Evolutionary conservation across 2,888 invertebrate genomes (phyloP).

Genomic region (Busseola fusca): DNA sequence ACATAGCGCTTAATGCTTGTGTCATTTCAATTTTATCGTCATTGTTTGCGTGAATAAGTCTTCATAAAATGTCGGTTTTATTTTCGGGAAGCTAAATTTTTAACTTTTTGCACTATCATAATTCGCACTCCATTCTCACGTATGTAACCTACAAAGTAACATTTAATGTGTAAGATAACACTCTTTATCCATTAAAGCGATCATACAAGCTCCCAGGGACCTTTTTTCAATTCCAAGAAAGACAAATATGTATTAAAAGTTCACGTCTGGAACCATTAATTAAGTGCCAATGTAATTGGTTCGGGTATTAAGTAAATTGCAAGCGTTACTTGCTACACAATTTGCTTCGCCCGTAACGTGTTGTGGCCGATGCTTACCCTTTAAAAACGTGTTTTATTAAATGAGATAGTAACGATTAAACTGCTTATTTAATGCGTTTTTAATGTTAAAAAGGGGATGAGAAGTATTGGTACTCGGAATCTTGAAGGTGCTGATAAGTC

Average conservation of each 20-base stretch:
- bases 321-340: conserved; percentile 51
- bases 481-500: not conserved
- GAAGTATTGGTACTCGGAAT: conserved; percentile 38
- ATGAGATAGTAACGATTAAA: conserved; percentile 39
- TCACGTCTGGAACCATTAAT: conserved; percentile 53
- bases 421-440: conserved; percentile 37
- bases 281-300: conserved; percentile 58
- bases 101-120: not conserved
- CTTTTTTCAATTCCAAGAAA: conserved; percentile 47
- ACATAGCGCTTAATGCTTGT: conserved; percentile 1
- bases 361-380: conserved; percentile 37
- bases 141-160: not conserved
- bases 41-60: not conserved
- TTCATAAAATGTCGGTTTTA: not conserved
- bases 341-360: conserved; percentile 35
- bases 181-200: conserved; percentile 18
- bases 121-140: conserved; percentile 3
- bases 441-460: conserved; percentile 28
- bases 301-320: conserved; percentile 53
- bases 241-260: conserved; percentile 50
- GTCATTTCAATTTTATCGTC: conserved; percentile 7
- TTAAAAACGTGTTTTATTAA: conserved; percentile 58
- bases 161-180: conserved; percentile 15
- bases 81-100: not conserved
- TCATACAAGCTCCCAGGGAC: conserved; percentile 6